Conservation (phyloP, 1,140 invertebrate species). For the Carposina sasakii region DNA sequence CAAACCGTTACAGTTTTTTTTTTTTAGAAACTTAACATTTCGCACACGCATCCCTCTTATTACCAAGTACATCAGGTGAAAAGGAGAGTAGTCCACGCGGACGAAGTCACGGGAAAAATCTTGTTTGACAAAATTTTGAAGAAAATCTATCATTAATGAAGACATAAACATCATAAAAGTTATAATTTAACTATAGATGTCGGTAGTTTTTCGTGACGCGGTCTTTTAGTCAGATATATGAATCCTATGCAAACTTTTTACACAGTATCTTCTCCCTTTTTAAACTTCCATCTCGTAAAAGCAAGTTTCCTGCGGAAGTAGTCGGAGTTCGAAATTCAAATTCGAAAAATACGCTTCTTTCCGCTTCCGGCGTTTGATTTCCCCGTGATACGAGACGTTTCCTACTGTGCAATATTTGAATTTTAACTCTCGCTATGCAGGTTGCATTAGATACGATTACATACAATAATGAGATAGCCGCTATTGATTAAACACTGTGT, state of each 20-base stretch:
- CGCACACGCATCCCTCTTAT: too few species aligned
- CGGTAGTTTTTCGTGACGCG: too few species aligned
- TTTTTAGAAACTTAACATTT: too few species aligned
- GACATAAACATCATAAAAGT: too few species aligned
- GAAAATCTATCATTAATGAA: constrained; percentile 7
- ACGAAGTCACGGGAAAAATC: not conserved
- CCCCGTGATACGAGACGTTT: constrained; percentile 64
- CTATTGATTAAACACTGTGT: too few species aligned
- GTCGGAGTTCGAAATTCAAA: constrained; percentile 66
- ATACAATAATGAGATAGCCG: too few species aligned
- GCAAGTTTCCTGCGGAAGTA: constrained; percentile 61
- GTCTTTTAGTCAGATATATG: too few species aligned
- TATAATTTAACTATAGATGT: too few species aligned
- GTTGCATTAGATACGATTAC: constrained; percentile 18
- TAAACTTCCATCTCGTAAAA: constrained; percentile 61
- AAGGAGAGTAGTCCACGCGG: too few species aligned
- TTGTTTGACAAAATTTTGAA: constrained; percentile 2
- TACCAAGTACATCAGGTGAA: too few species aligned
- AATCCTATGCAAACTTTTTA: too few species aligned
- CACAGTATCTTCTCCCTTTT: constrained; percentile 37
- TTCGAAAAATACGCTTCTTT: constrained; percentile 69
- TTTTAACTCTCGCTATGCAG: constrained; percentile 26
- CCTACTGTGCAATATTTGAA: constrained; percentile 44
- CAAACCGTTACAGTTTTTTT: too few species aligned
- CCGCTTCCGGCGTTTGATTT: constrained; percentile 70